phyloP scores from a whole-genome alignment of 2,113 vertebrate species.

The Saiga tatarica region DNA sequence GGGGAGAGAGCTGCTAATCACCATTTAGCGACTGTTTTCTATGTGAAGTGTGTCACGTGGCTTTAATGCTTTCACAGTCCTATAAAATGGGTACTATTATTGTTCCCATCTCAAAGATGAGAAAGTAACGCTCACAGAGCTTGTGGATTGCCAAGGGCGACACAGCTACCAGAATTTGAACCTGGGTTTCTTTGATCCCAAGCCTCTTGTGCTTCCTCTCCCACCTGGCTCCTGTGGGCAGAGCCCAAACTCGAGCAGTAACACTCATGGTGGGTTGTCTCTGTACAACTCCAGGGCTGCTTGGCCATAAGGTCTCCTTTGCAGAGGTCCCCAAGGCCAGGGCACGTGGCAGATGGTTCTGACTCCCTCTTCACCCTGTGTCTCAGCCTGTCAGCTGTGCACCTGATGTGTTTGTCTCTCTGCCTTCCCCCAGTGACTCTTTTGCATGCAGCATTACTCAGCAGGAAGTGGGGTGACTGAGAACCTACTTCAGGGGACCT shows the following conservation, averaged over 20 bases:
- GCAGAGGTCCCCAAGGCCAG: not conserved
- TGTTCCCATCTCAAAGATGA: not conserved
- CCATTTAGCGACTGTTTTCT: not conserved
- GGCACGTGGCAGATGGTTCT: not conserved
- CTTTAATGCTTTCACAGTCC: not conserved
- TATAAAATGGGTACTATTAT: not conserved
- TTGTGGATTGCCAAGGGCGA: not conserved
- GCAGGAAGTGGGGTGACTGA: conserved; percentile 3
- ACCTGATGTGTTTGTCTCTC: not conserved
- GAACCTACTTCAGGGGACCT: not conserved
- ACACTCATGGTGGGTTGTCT: not conserved
- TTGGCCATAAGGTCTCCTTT: not conserved
- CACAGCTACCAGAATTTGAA: not conserved
- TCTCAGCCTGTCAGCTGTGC: not conserved
- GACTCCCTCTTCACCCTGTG: not conserved
- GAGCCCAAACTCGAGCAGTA: not conserved
- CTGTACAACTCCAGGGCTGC: not conserved
- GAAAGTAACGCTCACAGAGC: not conserved
- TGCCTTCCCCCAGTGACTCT: not conserved
- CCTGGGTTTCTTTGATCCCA: not conserved
- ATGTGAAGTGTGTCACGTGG: not conserved
- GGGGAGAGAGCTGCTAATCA: not conserved
- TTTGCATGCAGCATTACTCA: not conserved
- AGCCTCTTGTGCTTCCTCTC: not conserved
- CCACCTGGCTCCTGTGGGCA: not conserved